Conservation (phyloP, 1,140 invertebrate genomes). For the Augochlora pura region DNA sequence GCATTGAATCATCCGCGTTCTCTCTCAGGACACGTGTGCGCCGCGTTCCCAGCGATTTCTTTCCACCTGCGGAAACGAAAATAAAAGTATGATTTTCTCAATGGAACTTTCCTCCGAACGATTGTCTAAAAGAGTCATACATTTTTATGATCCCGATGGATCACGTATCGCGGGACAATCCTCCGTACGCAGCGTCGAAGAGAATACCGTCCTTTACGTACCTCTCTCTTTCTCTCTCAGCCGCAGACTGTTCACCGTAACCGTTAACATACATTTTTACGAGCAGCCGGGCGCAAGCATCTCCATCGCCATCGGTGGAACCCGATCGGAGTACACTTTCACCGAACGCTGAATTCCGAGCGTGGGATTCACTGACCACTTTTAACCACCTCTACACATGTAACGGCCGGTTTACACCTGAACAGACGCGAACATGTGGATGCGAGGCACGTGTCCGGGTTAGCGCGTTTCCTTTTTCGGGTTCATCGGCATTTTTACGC, state of each 20-base stretch:
- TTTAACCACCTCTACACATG: conserved; percentile 21
- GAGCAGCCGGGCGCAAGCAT: conserved; percentile 27
- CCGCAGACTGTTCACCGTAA: conserved; percentile 30
- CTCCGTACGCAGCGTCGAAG: background rate
- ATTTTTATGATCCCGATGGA: background rate
- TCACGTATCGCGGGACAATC: background rate
- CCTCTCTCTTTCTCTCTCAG: conserved; percentile 1
- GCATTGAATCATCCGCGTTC: too few species aligned
- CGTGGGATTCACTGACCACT: conserved; percentile 64
- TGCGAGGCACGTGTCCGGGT: background rate
- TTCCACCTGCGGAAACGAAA: background rate
- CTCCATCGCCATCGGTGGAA: conserved; percentile 63
- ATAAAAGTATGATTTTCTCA: background rate
- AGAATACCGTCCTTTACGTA: background rate
- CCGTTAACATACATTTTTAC: conserved; percentile 67
- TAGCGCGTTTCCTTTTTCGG: background rate
- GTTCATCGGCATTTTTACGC: background rate
- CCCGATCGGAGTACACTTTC: conserved; percentile 69
- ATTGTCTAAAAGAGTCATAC: background rate
- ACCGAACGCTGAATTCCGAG: conserved; percentile 68
- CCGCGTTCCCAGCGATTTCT: too few species aligned
- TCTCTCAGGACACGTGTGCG: too few species aligned
- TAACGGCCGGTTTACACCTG: conserved; percentile 10
- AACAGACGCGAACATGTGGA: conserved; percentile 1
- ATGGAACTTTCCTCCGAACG: background rate